phyloP scores from a whole-genome alignment of 2,888 invertebrate species.

The Harmothoe impar region DNA sequence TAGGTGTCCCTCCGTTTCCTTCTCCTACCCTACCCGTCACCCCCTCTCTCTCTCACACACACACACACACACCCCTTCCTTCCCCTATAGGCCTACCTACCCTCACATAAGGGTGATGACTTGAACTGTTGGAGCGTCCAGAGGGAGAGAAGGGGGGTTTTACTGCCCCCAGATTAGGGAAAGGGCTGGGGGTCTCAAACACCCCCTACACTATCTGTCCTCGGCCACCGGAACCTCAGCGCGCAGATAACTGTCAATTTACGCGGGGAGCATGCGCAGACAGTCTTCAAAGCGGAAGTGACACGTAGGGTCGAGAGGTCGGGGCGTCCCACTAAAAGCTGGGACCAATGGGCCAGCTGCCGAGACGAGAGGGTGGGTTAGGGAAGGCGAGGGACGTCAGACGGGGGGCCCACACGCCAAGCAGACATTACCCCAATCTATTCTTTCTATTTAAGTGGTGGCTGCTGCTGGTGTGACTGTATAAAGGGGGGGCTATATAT shows the following conservation, averaged over 20 bases:
- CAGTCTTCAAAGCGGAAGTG: not conserved
- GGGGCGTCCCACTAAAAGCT: not conserved
- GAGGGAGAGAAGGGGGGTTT: no score
- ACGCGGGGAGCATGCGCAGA: not conserved
- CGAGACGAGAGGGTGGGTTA: not conserved
- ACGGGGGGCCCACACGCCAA: not conserved
- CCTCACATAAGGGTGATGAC: no score
- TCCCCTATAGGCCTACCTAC: no score
- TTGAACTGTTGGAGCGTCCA: no score
- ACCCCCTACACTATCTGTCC: not conserved
- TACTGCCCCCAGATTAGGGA: no score
- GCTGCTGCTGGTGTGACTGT: not conserved
- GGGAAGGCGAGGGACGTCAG: not conserved
- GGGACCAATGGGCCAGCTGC: not conserved
- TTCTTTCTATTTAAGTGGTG: not conserved
- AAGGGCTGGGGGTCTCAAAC: no score
- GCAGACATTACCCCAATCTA: not conserved
- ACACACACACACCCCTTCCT: no score
- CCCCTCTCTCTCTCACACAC: no score
- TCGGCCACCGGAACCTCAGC: not conserved
- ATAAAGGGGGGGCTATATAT: no score
- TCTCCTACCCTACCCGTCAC: no score
- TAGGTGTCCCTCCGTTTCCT: no score
- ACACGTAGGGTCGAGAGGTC: conserved; percentile 1
- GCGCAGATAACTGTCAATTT: conserved; percentile 30